Percentiles rank a stretch among this genome's conserved stretches.
These are phyloP conservation scores for Crotophaga sulcirostris DNA, from an alignment of 2,113 vertebrate species.

Conservation along the genomic window DNA sequence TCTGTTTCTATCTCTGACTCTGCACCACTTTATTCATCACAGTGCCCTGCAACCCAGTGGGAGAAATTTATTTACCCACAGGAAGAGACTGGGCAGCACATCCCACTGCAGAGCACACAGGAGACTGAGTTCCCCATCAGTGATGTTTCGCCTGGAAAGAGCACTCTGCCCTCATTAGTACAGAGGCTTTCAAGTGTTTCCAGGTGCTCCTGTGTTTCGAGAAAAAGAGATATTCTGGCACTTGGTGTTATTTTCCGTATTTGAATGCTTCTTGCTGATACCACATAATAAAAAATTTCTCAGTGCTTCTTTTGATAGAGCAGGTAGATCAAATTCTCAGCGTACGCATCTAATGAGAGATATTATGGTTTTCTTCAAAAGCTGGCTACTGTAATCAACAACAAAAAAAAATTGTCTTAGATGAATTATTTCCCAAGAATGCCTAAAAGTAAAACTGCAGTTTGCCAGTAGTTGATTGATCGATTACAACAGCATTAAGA, in stretches of 20 bases:
- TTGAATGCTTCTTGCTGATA: not conserved
- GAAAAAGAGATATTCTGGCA: not conserved
- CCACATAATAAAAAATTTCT: not conserved
- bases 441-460: not conserved
- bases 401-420: not conserved
- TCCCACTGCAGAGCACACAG: accelerated
- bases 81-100: not conserved
- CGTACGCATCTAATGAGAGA: not conserved
- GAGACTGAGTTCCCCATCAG: not conserved
- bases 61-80: not conserved
- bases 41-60: not conserved
- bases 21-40: not conserved
- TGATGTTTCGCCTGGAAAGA: not conserved
- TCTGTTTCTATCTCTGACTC: not conserved
- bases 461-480: not conserved
- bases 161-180: not conserved
- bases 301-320: not conserved
- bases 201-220: not conserved
- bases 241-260: not conserved
- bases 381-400: not conserved
- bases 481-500: not conserved
- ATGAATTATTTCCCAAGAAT: not conserved
- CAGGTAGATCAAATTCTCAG: not conserved
- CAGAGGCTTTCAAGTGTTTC: not conserved
- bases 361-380: not conserved